phyloP scores from a whole-genome alignment of 2,797 vertebrate species.

The Chanos chanos region DNA sequence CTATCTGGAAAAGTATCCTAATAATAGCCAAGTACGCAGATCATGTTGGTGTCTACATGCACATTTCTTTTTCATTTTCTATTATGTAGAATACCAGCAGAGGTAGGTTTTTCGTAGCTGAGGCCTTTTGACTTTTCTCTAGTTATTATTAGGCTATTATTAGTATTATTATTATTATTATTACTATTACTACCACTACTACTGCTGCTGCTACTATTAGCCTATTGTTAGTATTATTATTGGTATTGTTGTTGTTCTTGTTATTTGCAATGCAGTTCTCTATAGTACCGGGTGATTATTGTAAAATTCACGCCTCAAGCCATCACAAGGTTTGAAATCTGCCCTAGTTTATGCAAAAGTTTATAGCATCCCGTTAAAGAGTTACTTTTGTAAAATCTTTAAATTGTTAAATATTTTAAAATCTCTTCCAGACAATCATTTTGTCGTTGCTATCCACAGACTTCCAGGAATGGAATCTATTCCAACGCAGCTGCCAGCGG shows the following conservation, averaged over 20 bases:
- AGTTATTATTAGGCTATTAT: neutral
- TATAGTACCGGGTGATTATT: too few species aligned
- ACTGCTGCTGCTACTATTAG: too few species aligned
- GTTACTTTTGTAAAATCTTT: neutral
- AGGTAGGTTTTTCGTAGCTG: neutral
- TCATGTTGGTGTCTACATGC: too few species aligned
- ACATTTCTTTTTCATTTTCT: neutral
- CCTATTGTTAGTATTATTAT: neutral
- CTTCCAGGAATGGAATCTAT: slow-evolving; percentile 87
- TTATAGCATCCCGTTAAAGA: too few species aligned
- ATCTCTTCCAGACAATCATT: neutral
- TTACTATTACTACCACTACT: neutral
- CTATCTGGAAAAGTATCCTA: too few species aligned
- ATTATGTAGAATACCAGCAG: neutral
- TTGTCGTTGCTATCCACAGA: slow-evolving; percentile 54
- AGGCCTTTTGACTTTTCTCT: too few species aligned
- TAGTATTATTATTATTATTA: slow-evolving; percentile 1
- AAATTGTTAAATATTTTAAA: neutral
- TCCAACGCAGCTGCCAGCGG: slow-evolving; percentile 80
- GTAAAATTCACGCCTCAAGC: too few species aligned
- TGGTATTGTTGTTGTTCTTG: neutral
- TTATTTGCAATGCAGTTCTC: too few species aligned
- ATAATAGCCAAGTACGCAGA: too few species aligned
- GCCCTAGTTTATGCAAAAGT: too few species aligned
- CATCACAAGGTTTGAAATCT: too few species aligned